Conservation (phyloP, 2,888 invertebrate genomes). For the Allolobophora icterica region DNA sequence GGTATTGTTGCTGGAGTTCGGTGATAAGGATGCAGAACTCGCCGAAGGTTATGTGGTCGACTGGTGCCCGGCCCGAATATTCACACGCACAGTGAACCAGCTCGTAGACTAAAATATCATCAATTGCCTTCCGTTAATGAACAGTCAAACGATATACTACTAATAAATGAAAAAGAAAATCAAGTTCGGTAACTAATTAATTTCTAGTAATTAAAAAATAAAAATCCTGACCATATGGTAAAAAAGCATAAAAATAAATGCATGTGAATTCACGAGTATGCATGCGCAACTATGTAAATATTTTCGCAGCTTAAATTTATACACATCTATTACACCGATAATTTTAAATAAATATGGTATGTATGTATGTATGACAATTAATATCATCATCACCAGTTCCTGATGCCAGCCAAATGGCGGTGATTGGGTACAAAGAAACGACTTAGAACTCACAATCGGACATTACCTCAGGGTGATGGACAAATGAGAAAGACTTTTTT, state of each 20-base stretch:
- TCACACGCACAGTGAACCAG: conserved; percentile 85
- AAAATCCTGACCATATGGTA: too few species aligned
- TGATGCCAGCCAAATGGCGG: too few species aligned
- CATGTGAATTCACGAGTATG: neutral
- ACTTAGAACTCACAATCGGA: too few species aligned
- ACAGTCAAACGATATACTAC: neutral
- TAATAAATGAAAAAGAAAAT: too few species aligned
- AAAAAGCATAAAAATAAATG: neutral
- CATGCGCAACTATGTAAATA: neutral
- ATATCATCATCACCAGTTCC: too few species aligned
- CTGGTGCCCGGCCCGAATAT: conserved; percentile 72
- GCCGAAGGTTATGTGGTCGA: conserved; percentile 79
- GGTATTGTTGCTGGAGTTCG: conserved; percentile 74
- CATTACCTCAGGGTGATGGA: too few species aligned
- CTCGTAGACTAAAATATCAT: conserved; percentile 74
- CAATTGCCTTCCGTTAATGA: neutral
- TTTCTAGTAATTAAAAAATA: too few species aligned
- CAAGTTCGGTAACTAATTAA: too few species aligned
- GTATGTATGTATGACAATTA: too few species aligned
- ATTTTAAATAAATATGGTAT: neutral
- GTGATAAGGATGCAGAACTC: conserved; percentile 89
- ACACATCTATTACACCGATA: neutral
- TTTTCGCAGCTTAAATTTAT: neutral
- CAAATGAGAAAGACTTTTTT: too few species aligned
- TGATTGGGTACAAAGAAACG: too few species aligned